Evolutionary conservation across 2,888 invertebrate species (phyloP), one percentile per base, ranked within the genome.

Genomic region (Gnatocerus cornutus): DNA sequence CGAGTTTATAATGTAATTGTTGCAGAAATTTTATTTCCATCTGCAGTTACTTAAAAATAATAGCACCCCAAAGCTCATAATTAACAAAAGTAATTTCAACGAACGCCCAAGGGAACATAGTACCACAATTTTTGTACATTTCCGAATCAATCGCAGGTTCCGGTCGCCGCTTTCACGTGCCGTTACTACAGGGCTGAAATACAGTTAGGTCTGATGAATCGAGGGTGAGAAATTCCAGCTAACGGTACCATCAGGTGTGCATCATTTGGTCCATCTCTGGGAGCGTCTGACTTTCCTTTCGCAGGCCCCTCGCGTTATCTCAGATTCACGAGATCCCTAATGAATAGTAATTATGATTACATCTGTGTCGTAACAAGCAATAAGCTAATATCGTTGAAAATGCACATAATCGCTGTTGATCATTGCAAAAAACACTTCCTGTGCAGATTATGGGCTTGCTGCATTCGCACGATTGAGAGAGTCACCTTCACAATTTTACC

Each of bases 341-440:
- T 50, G 50, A 50, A 50, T 50, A 27, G 50, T 50, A 29, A 50
- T 50, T 29, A 29, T 29, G 8, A 50, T 50, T n/a, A 29, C 50
- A 29, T 50, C 29, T 46, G 9, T 16, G 16, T 46, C 13, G 46
- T 16, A 46, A 46, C 7, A 46, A 46, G 12, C n/a, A 43, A 7
- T 2, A 43, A 12, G 12, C 2, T 43, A 43, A 43, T 43, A 46
- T 27, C 9, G 27, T 3, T 46, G 41, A 16, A 16, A 16, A n/a
- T 46, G 46, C 46, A 46, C n/a, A 46, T 46, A 16, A 46, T 16
- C 13, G 16, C n/a, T 43, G 12, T 12, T 43, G 43, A 43, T 10
- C 2, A 8, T 9, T 14, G 46, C 27, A 46, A 46, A 46, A 46
- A 46, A n/a, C 27, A n/a, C 13, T 46, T 46, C 46, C 46, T 16